Evolutionary conservation across 2,113 vertebrate genomes (phyloP), one percentile per base, ranked within the genome.

Genomic region (Neopipo cinnamomea): DNA sequence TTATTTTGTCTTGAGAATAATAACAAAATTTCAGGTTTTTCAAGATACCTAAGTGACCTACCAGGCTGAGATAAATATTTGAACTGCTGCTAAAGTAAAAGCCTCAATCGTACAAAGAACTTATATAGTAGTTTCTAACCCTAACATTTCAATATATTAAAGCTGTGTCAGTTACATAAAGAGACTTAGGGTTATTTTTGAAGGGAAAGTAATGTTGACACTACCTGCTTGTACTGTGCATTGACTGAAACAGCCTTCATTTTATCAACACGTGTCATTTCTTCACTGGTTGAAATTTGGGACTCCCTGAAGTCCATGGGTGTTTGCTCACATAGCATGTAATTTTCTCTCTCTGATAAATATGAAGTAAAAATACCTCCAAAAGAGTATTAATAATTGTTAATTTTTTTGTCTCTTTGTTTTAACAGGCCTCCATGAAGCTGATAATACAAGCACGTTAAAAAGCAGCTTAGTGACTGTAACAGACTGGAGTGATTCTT

Each of bases 391-490:
- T 58, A 65, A 19, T 23, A 22, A 7, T 14, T 27, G 5, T 33
- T 65, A 53, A 72, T 70, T 25, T 39, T 39, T 31, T 52, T 58
- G 8, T 77, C 50, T 75, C 25, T 42, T 67, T 96, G 47, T 61
- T 80, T 95, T 79, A 52, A 66, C 94, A 99, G 99, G 98, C 91
- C 94, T 97, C 92, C 98, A 96, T 22, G 99, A 98, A 77, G 96
- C 97, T 5, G 98, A 98, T 86, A 98, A 98, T 23, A 98, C 98
- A 73, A 99, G 98, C 95, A 98, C 98, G 0, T 93, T 98, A 93
- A 99, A 99, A 97, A 99, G 98, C 98, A 99, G 98, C 91, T 93
- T 98, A 86, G 98, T 98, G 75, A 98, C 98, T 14, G 97, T 98
- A 92, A 98, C 98, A 33, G 98, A 99, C 41, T 98, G 98, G 98